Base-by-base conservation (phyloP, 2,888 invertebrate species). In the Girardia tigrina region DNA sequence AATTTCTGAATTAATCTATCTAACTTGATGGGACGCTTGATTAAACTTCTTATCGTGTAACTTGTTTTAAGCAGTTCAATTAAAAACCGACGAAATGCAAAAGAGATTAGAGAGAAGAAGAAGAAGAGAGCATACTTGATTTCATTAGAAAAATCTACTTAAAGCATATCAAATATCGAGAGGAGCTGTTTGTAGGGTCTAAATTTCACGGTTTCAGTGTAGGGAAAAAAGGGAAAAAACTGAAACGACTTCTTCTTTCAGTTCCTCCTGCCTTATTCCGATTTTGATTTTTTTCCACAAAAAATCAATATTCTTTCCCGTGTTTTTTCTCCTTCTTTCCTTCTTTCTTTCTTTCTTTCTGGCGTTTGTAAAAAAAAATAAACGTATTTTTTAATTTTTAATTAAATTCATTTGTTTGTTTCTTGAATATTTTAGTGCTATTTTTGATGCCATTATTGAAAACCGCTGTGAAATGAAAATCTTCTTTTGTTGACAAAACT, bases 141-240 rank as follows among this genome's bases (percentile, higher is more conserved):
- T 56, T 56, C 56, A 56, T 56, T 56, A 56, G 56, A 56, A 56
- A 36, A 56, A n/a, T 6, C 56, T 56, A 56, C 56, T 56, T 56
- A 20, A 56, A 56, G 56, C 4, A 56, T 56, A 56, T 56, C 56
- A 56, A 56, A 56, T 56, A n/a, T 56, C 56, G 56, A 56, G 23
- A 56, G 23, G 56, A 56, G 23, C 20, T 20, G 23, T 56, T 56
- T 56, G 56, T 56, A 56, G 56, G 56, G 56, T 56, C 56, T 56
- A 56, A 56, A 56, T 56, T 56, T 56, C 56, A 56, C 56, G 56
- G 56, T 56, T 56, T 56, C n/a, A n/a, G 56, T 56, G 56, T 56
- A 56, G 56, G 4, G n/a, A 56, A 56, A 56, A 8, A 4, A 12
- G 4, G 4, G n/a, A 56, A 56, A n/a, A 8, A 23, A n/a, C n/a